Conservation (phyloP, 1,140 invertebrate genomes). For the Anagrus nilaparvatae region DNA sequence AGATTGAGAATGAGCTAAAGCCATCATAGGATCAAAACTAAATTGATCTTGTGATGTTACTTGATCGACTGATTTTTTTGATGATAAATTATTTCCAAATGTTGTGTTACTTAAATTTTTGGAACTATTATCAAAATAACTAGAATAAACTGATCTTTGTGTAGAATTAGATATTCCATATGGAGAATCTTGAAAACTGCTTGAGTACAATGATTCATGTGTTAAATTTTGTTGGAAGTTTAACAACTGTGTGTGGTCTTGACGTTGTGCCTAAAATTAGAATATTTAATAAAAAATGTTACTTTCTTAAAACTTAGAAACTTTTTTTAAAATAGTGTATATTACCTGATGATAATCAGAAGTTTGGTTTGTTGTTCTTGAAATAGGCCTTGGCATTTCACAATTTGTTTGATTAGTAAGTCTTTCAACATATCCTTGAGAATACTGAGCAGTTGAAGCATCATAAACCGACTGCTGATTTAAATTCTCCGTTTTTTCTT, state of each 20-base stretch:
- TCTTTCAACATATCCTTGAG: constrained; percentile 23
- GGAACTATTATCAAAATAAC: constrained; percentile 32
- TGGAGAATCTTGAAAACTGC: constrained; percentile 31
- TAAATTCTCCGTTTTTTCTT: too few relatives aligned
- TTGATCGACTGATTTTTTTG: constrained; percentile 7
- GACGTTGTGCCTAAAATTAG: constrained; percentile 12
- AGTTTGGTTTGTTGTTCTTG: too few relatives aligned
- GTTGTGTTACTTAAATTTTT: constrained; percentile 18
- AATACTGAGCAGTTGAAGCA: constrained; percentile 27
- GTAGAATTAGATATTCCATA: constrained; percentile 31
- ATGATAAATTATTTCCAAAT: constrained; percentile 25
- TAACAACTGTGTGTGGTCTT: constrained; percentile 28
- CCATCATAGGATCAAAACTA: constrained; percentile 34
- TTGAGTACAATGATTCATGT: constrained; percentile 33
- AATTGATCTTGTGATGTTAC: constrained; percentile 27
- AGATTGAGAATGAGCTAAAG: constrained; percentile 25
- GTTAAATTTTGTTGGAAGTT: constrained; percentile 31
- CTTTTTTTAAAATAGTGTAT: constrained; percentile 23
- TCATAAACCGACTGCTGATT: constrained; percentile 31
- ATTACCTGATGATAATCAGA: constrained; percentile 18
- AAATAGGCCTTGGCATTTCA: constrained; percentile 21
- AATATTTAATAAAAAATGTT: too few relatives aligned
- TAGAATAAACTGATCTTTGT: constrained; percentile 31
- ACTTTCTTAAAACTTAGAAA: too few relatives aligned
- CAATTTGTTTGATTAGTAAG: constrained; percentile 20